phyloP scores from a whole-genome alignment of 2,113 vertebrate genomes.

The Anarhynchus alexandrinus region DNA sequence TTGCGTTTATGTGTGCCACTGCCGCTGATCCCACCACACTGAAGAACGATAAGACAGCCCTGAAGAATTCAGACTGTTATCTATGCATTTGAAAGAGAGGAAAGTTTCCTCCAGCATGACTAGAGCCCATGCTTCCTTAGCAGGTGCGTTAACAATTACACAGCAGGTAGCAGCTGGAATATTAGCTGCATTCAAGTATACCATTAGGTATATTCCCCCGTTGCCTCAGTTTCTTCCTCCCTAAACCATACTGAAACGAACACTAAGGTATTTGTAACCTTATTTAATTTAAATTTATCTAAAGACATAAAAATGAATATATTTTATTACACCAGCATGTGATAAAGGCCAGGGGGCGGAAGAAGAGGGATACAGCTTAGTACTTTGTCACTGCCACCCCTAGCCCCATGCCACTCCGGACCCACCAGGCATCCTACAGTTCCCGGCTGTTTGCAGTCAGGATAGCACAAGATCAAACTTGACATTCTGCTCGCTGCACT shows the following conservation, averaged over 20 bases:
- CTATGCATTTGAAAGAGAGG: background rate
- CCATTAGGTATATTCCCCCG: background rate
- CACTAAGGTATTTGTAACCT: background rate
- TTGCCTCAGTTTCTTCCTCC: background rate
- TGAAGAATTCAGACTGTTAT: background rate
- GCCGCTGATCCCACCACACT: background rate
- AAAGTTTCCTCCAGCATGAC: background rate
- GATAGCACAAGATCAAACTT: background rate
- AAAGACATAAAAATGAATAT: background rate
- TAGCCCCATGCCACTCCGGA: background rate
- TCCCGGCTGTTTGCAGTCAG: background rate
- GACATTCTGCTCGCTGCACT: background rate
- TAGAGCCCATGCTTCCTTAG: accelerated
- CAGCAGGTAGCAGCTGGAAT: background rate
- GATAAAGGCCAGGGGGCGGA: background rate
- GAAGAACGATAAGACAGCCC: background rate
- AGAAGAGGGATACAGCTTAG: background rate
- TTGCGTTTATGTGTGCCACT: background rate
- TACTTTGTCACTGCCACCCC: background rate
- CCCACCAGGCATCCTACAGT: background rate
- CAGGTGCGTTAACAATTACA: too few species aligned
- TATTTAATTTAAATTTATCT: background rate
- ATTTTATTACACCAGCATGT: background rate
- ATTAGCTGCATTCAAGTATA: background rate
- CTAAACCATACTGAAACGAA: background rate